Percentiles rank a stretch among this genome's conserved stretches.
Evolutionary conservation across 23 tunicate genomes (phyloP).

Genomic region (Halocynthia roretzi): DNA sequence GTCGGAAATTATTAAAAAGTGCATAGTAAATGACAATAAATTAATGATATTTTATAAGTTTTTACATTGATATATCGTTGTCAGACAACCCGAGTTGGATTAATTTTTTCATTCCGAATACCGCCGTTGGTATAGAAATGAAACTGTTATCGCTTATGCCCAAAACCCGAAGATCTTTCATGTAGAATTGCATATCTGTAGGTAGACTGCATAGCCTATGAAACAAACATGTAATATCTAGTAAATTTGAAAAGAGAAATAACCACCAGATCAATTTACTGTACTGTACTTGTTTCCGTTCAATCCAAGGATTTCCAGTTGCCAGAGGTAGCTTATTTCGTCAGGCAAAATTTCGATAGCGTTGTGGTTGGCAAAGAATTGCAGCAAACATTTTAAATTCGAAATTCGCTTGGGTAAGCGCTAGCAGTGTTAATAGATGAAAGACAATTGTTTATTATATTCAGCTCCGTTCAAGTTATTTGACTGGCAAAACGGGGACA

Average conservation of each 20-base stretch:
- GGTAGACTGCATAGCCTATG: conserved; percentile 6
- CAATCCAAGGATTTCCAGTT: conserved; percentile 52
- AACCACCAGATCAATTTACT: neutral
- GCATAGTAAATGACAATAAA: neutral
- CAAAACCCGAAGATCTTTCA: conserved; percentile 22
- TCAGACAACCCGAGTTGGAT: conserved; percentile 42
- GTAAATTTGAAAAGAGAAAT: neutral
- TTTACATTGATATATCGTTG: conserved; percentile 34
- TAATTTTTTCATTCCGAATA: conserved; percentile 22
- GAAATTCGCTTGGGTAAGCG: conserved; percentile 24
- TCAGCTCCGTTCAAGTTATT: no score
- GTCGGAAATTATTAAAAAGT: neutral
- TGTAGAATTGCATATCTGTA: conserved; percentile 9
- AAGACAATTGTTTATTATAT: no score
- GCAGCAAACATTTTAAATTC: conserved; percentile 36
- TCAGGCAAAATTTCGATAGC: conserved; percentile 23
- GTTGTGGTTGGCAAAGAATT: conserved; percentile 57
- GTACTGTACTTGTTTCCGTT: conserved; percentile 50
- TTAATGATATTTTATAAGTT: neutral
- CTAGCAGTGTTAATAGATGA: neutral
- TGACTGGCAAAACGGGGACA: no score
- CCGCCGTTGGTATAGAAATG: conserved; percentile 21
- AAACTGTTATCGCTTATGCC: conserved; percentile 36
- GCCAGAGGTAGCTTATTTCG: conserved; percentile 31
- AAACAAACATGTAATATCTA: neutral